Conservation (phyloP, 2,888 invertebrate genomes). For the Protonemura montana region DNA sequence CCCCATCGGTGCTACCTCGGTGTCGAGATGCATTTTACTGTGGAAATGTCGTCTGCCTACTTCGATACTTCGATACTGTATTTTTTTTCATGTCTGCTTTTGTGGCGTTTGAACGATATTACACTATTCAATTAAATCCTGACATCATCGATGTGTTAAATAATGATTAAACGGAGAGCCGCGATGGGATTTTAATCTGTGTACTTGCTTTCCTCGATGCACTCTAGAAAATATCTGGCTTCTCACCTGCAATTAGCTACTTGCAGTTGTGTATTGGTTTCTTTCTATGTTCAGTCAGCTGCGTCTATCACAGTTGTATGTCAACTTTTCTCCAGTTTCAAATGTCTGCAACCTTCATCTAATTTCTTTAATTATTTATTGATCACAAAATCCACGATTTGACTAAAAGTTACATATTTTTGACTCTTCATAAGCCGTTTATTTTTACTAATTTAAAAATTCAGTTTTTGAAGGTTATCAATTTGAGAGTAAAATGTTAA, state of each 20-base stretch:
- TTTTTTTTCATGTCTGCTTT: not conserved
- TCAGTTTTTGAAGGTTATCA: too few species aligned
- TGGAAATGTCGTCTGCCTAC: slow-evolving; percentile 35
- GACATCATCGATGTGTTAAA: not conserved
- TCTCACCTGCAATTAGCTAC: not conserved
- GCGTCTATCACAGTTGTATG: not conserved
- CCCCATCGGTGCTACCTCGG: not conserved
- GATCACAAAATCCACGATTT: too few species aligned
- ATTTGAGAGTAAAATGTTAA: too few species aligned
- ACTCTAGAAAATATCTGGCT: slow-evolving; percentile 17
- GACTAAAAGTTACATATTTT: too few species aligned
- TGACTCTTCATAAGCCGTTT: too few species aligned
- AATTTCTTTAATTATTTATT: too few species aligned
- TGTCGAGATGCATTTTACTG: not conserved
- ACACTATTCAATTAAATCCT: not conserved
- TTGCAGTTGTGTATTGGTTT: not conserved
- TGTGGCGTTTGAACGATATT: not conserved
- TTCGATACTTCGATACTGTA: not conserved
- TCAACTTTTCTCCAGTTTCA: not conserved
- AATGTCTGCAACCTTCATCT: too few species aligned
- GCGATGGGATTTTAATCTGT: not conserved
- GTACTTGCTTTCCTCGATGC: not conserved
- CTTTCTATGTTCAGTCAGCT: not conserved
- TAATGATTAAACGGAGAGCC: not conserved
- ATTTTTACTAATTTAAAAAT: too few species aligned